Evolutionary conservation across 2,888 invertebrate genomes (phyloP), one percentile per base, ranked within the genome.

Genomic region (Julus scandinavius): DNA sequence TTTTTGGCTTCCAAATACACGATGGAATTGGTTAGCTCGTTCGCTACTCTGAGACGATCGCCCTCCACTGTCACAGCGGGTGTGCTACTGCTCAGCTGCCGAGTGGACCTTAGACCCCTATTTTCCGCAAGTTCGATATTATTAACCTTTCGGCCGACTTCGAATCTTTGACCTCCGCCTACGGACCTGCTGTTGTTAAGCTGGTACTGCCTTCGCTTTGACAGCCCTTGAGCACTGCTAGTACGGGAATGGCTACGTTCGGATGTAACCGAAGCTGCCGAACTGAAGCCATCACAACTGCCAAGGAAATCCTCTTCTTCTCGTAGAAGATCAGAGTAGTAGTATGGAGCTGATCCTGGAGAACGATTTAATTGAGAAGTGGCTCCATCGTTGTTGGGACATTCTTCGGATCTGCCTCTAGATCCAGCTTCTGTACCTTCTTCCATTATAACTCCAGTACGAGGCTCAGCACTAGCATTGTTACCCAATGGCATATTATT

Each of bases 321-420:
- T 50, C 91, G 95, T 87, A 95, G 93, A 7, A 88, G 38, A 92
- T 97, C 97, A 0, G 97, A 96, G 92, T 97, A 97, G 91, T 97
- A 97, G 91, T 97, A 97, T 0, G 97, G 97, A 54, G 96, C 96
- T 5, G 88, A 88, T 41, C 38, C 40, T 5, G 88, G 89, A 17
- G 88, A 88, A 7, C 88, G 85, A 41, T 88, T 89, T 29, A 50
- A n/a, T n/a, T 7, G 86, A 1, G n/a, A 38, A 85, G 49, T 29
- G 9, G 49, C 45, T 13, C 49, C 49, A 2, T 29, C n/a, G 3
- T 9, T 38, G n/a, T 2, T 49, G 0, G 72, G 0, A 40, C 13
- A 13, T 15, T 80, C 80, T 29, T 80, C 80, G 15, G 38, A 7
- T 29, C 29, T n/a, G 72, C 29, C 80, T 38, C 80, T 80, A 15